A percentile compares a stretch with the other conserved stretches of the same genome.
phyloP scores from a whole-genome alignment of 2,797 vertebrate genomes.

The Enoplosus armatus region DNA sequence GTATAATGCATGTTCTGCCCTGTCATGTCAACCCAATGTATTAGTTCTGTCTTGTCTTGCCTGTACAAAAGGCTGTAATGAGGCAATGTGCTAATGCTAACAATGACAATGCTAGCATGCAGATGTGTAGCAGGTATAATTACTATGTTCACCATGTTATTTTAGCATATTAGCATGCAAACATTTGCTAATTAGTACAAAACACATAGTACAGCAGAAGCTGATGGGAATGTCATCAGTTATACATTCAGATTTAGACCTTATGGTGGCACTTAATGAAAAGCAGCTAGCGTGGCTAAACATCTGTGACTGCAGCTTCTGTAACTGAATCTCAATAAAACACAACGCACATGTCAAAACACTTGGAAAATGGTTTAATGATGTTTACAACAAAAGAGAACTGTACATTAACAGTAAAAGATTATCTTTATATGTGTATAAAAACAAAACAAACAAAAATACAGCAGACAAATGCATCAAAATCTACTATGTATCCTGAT shows the following conservation, averaged over 20 bases:
- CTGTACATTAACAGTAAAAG: constrained; percentile 99
- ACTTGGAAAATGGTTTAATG: constrained; percentile 99
- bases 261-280: neutral
- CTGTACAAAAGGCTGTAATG: neutral
- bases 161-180: no score
- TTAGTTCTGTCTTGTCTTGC: no score
- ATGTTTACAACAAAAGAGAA: constrained; percentile 99
- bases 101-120: neutral
- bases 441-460: constrained; percentile 91
- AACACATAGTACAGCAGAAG: neutral
- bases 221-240: neutral
- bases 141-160: no score
- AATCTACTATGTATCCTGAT: constrained; percentile 96
- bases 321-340: constrained; percentile 44
- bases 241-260: neutral
- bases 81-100: neutral
- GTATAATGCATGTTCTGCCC: no score
- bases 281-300: neutral
- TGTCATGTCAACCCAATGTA: no score
- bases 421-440: constrained; percentile 96
- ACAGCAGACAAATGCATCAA: constrained; percentile 99
- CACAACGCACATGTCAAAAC: constrained; percentile 88
- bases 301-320: rapidly evolving
- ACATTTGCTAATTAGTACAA: neutral
- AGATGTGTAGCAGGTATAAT: neutral